Conservation (phyloP, 2,888 invertebrate species). For the Ectobius pallidus region DNA sequence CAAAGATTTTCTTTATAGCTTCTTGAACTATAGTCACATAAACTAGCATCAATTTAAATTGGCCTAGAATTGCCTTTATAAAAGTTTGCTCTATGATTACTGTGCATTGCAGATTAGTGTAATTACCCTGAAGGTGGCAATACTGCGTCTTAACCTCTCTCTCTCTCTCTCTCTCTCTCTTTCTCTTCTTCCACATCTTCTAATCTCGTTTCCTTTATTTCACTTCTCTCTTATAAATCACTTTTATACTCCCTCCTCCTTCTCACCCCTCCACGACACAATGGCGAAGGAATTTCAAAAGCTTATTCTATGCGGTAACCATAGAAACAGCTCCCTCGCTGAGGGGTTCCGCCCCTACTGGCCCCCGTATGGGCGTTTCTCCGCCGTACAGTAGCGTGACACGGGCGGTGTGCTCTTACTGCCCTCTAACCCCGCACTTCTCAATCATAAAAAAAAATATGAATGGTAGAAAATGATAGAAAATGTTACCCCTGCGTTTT, state of each 20-base stretch:
- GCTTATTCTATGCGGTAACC: slow-evolving; percentile 40
- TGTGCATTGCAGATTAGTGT: no score
- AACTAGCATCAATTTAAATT: no score
- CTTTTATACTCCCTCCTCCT: slow-evolving; percentile 36
- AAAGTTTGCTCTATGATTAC: no score
- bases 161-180: not conserved
- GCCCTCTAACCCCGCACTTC: slow-evolving; percentile 25
- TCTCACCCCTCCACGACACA: slow-evolving; percentile 29
- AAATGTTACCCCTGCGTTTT: slow-evolving; percentile 37
- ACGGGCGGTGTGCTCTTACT: not conserved
- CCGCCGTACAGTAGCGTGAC: slow-evolving; percentile 38
- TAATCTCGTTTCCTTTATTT: slow-evolving; percentile 29
- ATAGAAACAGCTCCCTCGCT: slow-evolving; percentile 33
- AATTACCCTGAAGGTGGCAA: no score
- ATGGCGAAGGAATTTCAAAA: slow-evolving; percentile 41
- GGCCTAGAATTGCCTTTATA: no score
- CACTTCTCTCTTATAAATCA: slow-evolving; percentile 38
- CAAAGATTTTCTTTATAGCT: no score
- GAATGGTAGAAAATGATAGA: slow-evolving; percentile 36
- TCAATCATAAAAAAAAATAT: slow-evolving; percentile 39
- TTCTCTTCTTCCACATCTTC: slow-evolving; percentile 13
- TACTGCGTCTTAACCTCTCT: no score
- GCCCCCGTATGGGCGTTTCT: slow-evolving; percentile 38
- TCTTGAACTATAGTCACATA: no score
- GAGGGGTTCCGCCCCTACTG: slow-evolving; percentile 29